Percentiles rank a stretch among this genome's conserved stretches.
Evolutionary conservation across 2,113 vertebrate species (phyloP).

Genomic region (Indicator maculatus): DNA sequence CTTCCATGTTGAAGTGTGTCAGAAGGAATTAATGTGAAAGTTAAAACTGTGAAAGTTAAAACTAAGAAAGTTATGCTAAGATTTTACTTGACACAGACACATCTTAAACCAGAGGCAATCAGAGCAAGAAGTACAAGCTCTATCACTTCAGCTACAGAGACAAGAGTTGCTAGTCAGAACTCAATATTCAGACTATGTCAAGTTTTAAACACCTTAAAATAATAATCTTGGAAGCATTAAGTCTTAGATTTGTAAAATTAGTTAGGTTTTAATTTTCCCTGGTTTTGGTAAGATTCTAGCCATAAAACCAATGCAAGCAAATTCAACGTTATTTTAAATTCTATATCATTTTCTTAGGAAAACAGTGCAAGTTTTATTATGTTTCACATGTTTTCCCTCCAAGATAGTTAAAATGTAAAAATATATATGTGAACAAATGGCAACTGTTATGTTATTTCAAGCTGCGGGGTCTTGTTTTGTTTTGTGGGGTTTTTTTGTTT

Average conservation of each 20-base stretch:
- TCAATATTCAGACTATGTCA: neutral
- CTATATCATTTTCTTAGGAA: neutral
- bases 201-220: neutral
- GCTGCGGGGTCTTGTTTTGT: too few relatives aligned
- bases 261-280: neutral
- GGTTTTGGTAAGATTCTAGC: neutral
- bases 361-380: neutral
- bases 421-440: neutral
- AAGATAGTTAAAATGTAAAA: neutral
- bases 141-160: neutral
- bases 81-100: neutral
- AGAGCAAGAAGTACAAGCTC: neutral
- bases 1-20: neutral
- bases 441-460: neutral
- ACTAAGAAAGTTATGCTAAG: neutral
- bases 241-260: neutral
- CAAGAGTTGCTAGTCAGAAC: neutral
- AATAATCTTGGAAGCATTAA: neutral
- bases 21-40: neutral
- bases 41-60: neutral
- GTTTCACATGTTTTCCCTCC: neutral
- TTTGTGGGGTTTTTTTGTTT: neutral
- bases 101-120: neutral
- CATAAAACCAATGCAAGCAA: neutral
- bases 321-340: neutral